Base-by-base conservation (phyloP, 37 sponge, comb jelly and placozoan species). In the Bolinopsis microptera region DNA sequence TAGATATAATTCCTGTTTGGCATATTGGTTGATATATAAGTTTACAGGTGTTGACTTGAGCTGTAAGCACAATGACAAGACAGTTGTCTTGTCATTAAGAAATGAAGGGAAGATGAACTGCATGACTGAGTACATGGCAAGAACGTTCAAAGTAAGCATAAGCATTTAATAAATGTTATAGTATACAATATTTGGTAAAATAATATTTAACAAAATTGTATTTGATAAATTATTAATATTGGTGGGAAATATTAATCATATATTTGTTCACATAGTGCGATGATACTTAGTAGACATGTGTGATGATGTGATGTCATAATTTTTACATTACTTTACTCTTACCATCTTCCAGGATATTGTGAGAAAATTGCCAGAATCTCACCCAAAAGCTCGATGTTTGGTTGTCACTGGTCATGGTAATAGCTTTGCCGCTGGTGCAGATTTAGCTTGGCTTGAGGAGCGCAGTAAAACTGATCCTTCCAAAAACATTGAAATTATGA, bases 381-480 rank as follows among this genome's bases (percentile, higher is more conserved):
- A 86, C 26, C 90, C 90, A 5, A 9, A 28, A 26, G 90, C 61
- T 22, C 90, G 32, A 34, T 86, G 90, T 86, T 27, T 86, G 25
- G 35, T 86, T 25, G 13, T 86, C 34, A 86, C 90, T 86, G 90
- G 90, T 23, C 90, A 86, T 26, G 90, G 90, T 39, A 41, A 41
- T 9, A 86, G 90, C 36, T 86, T 86, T 86, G 90, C 90, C 9
- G 90, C 90, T 39, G 90, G 90, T 25, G 90, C 90, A 36, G 90
- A 86, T 34, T 26, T 86, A 26, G 35, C 32, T 18, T 86, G 90
- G 90, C 90, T 86, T 13, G 61, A 86, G 35, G 90, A 86, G 35
- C 24, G 90, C 2, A 41, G 36, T 22, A 86, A 26, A 26, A 86
- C 90, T 2, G 16, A 5, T 22, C 27, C 25, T 0, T 8, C 34